These are phyloP conservation scores for Ferrisia virgata DNA, from an alignment of 2,888 invertebrate species.

Conservation along the genomic window DNA sequence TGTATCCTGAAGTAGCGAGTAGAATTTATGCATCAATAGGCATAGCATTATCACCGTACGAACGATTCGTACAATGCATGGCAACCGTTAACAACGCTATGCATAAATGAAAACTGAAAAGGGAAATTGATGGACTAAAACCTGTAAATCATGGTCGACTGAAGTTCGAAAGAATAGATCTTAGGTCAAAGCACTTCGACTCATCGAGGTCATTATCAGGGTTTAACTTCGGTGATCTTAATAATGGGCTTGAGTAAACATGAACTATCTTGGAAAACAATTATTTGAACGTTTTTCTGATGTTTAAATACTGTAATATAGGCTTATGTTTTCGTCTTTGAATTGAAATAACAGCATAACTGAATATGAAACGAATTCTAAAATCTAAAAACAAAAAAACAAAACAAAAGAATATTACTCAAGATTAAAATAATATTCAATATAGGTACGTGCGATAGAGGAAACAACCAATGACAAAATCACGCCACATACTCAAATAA, in stretches of 20 bases:
- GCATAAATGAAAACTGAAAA: slow-evolving; percentile 12
- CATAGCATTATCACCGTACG: not conserved
- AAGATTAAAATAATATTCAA: no score
- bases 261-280: not conserved
- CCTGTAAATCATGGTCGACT: slow-evolving; percentile 5
- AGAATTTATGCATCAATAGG: slow-evolving; percentile 5
- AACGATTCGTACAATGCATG: not conserved
- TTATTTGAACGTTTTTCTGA: not conserved
- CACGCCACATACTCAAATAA: no score
- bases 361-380: not conserved
- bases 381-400: not conserved
- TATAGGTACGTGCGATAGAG: no score
- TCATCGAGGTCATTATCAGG: slow-evolving; percentile 20
- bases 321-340: not conserved
- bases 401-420: not conserved
- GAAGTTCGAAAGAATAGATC: not conserved
- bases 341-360: not conserved
- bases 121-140: not conserved
- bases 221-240: not conserved
- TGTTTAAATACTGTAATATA: not conserved
- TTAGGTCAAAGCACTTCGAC: slow-evolving; percentile 13
- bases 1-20: not conserved
- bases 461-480: no score
- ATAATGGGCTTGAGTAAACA: not conserved
- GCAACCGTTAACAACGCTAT: not conserved